Conservation (phyloP, 2,113 vertebrate genomes). For the Onychostruthus taczanowskii region DNA sequence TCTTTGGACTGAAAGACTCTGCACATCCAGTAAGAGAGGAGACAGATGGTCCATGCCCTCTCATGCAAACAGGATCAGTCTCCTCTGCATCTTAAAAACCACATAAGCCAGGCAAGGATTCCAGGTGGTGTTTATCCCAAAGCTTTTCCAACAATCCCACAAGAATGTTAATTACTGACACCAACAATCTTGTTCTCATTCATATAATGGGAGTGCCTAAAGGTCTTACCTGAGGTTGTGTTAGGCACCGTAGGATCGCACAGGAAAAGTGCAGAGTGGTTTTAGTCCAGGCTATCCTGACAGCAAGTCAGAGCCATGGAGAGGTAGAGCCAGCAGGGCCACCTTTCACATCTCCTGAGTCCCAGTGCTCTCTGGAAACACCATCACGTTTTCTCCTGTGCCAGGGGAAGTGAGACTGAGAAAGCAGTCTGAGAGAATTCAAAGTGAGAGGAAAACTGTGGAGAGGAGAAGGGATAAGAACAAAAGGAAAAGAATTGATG, state of each 20-base stretch:
- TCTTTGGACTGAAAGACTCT: background rate
- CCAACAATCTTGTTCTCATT: conserved; percentile 48
- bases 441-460: background rate
- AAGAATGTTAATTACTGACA: conserved; percentile 64
- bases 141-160: conserved; percentile 52
- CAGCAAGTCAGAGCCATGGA: background rate
- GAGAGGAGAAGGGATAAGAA: background rate
- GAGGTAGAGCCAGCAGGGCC: background rate
- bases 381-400: background rate
- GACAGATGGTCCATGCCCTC: background rate
- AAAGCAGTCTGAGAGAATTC: background rate
- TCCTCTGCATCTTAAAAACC: conserved; percentile 18
- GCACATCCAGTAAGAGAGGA: background rate
- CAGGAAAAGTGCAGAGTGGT: background rate
- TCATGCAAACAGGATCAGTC: background rate
- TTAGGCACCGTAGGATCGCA: rapidly evolving
- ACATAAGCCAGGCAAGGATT: background rate
- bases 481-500: background rate
- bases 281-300: background rate
- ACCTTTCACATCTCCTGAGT: background rate
- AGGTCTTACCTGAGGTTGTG: conserved; percentile 26
- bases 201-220: conserved; percentile 15
- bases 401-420: background rate
- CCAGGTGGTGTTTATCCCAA: conserved; percentile 57
- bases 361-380: background rate